Conservation (phyloP, 2,888 invertebrate genomes). For the Cheilosia impressa region DNA sequence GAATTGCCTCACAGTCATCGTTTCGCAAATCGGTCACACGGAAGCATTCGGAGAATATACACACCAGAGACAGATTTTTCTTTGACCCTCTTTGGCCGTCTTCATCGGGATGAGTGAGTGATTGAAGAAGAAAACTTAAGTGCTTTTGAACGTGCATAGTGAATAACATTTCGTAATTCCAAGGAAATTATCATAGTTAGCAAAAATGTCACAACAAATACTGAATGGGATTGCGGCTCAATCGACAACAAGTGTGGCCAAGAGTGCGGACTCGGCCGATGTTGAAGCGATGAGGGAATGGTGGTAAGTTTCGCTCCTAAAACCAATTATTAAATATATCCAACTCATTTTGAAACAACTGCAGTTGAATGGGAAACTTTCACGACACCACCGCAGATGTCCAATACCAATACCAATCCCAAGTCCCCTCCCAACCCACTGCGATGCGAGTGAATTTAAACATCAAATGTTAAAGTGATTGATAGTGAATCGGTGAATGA, state of each 20-base stretch:
- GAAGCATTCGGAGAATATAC: not conserved
- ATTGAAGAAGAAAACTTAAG: not conserved
- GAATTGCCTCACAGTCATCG: slow-evolving; percentile 15
- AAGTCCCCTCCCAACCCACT: too few relatives aligned
- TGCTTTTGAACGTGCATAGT: slow-evolving; percentile 10
- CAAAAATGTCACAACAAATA: slow-evolving; percentile 67
- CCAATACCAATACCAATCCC: too few relatives aligned
- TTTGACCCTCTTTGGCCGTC: not conserved
- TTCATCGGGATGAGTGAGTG: slow-evolving; percentile 6
- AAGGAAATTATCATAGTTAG: not conserved
- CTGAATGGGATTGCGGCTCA: slow-evolving; percentile 54
- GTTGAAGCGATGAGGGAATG: slow-evolving; percentile 82
- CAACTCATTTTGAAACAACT: not conserved
- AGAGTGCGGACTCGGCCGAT: slow-evolving; percentile 78
- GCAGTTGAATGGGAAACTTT: too few relatives aligned
- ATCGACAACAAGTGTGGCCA: slow-evolving; percentile 63
- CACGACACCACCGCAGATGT: too few relatives aligned
- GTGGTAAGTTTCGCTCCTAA: slow-evolving; percentile 80
- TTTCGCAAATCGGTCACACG: slow-evolving; percentile 19
- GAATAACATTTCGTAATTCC: not conserved
- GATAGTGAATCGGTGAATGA: too few relatives aligned
- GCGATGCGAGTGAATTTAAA: too few relatives aligned
- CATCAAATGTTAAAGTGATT: too few relatives aligned
- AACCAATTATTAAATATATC: not conserved
- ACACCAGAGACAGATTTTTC: not conserved